Evolutionary conservation across 2,797 vertebrate species (phyloP).

Genomic region (Masticophis lateralis): DNA sequence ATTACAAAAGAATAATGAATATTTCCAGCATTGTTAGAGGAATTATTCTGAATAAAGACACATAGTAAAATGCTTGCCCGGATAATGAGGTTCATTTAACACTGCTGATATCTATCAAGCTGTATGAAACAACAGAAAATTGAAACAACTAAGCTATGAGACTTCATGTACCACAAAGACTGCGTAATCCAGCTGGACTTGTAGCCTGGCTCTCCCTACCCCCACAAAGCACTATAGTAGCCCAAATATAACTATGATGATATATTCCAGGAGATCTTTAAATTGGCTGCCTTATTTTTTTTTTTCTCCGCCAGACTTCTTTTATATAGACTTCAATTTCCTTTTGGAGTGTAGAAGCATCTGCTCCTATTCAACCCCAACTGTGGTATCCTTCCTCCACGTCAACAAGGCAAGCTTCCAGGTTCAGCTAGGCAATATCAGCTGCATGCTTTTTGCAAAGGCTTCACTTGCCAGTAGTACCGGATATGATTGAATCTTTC

Average conservation of each 20-base stretch:
- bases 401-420: slow-evolving; percentile 55
- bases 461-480: slow-evolving; percentile 27
- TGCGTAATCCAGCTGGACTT: slow-evolving; percentile 7
- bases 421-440: slow-evolving; percentile 37
- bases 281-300: slow-evolving; percentile 64
- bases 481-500: slow-evolving; percentile 45
- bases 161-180: slow-evolving; percentile 34
- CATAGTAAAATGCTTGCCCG: neutral
- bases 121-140: slow-evolving; percentile 35
- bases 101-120: slow-evolving; percentile 37
- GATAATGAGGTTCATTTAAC: neutral
- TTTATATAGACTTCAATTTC: slow-evolving; percentile 73
- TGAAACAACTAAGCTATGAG: slow-evolving; percentile 28
- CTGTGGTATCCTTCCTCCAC: slow-evolving; percentile 57
- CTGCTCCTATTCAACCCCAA: slow-evolving; percentile 70
- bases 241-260: slow-evolving; percentile 32
- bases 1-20: neutral
- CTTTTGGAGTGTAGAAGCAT: slow-evolving; percentile 68
- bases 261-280: slow-evolving; percentile 64
- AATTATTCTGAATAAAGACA: neutral
- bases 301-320: slow-evolving; percentile 56
- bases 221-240: slow-evolving; percentile 32
- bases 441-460: slow-evolving; percentile 43
- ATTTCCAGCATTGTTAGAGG: neutral
- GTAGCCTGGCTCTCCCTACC: slow-evolving; percentile 5